Conservation (phyloP, 2,797 vertebrate species). For the Enteromius viviparus region DNA sequence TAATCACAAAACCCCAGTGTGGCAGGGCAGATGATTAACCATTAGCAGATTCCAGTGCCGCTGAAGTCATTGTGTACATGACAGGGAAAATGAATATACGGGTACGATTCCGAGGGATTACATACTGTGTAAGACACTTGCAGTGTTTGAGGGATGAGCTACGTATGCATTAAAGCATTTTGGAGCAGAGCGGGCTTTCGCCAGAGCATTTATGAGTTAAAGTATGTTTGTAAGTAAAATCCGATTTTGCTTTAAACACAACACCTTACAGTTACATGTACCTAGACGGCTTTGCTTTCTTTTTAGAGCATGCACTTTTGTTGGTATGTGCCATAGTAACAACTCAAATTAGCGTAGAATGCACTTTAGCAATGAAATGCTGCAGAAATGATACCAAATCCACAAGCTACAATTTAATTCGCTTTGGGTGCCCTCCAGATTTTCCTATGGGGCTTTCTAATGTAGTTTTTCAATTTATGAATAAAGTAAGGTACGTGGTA, state of each 20-base stretch:
- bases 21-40: slow-evolving; percentile 71
- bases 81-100: slow-evolving; percentile 48
- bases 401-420: background rate
- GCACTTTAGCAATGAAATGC: background rate
- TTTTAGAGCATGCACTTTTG: background rate
- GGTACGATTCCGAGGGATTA: slow-evolving; percentile 30
- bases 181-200: background rate
- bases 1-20: slow-evolving; percentile 75
- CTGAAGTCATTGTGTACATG: slow-evolving; percentile 41
- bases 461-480: background rate
- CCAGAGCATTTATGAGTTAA: background rate
- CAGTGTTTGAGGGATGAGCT: slow-evolving; percentile 23
- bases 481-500: background rate
- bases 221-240: background rate
- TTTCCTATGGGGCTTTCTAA: background rate
- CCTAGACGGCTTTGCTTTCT: background rate
- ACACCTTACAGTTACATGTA: background rate
- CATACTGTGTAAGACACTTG: slow-evolving; percentile 29
- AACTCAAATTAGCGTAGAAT: background rate
- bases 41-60: slow-evolving; percentile 55
- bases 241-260: background rate
- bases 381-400: background rate
- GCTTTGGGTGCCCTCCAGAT: background rate
- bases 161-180: background rate
- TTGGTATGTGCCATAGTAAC: background rate